These are phyloP conservation scores for Leptonema lineaticorne DNA, from an alignment of 1,140 invertebrate genomes.

Conservation along the genomic window DNA sequence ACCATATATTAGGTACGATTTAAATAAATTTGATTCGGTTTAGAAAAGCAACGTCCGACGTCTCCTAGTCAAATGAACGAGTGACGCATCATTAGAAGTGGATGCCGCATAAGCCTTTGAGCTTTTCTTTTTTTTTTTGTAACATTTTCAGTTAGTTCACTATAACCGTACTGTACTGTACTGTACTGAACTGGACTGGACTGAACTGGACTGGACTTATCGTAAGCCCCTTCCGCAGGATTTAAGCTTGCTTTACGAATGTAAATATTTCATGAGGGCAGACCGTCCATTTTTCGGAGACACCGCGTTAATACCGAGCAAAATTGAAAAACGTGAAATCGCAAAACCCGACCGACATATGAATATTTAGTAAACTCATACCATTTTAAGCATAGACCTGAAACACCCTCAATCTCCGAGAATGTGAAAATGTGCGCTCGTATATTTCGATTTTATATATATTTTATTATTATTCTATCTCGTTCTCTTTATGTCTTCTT, in stretches of 20 bases:
- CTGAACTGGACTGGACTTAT: slow-evolving; percentile 15
- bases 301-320: slow-evolving; percentile 15
- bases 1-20: not conserved
- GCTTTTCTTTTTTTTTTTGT: too few relatives aligned
- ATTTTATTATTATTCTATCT: too few relatives aligned
- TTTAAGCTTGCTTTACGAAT: slow-evolving; percentile 8
- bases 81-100: slow-evolving; percentile 19
- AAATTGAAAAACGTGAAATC: slow-evolving; percentile 27
- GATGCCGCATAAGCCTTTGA: slow-evolving; percentile 2
- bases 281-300: slow-evolving; percentile 20
- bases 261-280: slow-evolving; percentile 27
- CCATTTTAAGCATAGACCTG: not conserved
- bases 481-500: too few relatives aligned
- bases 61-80: slow-evolving; percentile 13
- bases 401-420: too few relatives aligned
- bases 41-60: not conserved
- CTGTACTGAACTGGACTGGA: not conserved
- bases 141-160: slow-evolving; percentile 22
- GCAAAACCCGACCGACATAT: slow-evolving; percentile 6
- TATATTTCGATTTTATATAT: too few relatives aligned
- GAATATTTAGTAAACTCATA: slow-evolving; percentile 2
- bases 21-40: not conserved
- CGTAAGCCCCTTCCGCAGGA: slow-evolving; percentile 17
- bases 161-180: not conserved
- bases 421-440: too few relatives aligned